phyloP scores from a whole-genome alignment of 2,888 invertebrate species.

The Athrips mouffetella region DNA sequence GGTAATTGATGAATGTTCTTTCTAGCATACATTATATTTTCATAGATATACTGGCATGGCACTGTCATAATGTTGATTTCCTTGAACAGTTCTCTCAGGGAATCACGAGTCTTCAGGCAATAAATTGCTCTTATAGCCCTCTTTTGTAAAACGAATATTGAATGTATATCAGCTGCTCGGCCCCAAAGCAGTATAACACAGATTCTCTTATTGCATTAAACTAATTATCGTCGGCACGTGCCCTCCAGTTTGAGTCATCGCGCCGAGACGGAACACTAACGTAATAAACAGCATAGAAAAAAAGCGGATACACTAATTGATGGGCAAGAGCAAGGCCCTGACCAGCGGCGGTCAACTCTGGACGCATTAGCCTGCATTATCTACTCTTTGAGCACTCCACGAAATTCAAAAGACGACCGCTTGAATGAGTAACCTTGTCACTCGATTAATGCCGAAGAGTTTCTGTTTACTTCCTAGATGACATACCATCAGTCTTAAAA shows the following conservation, averaged over 20 bases:
- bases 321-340: slow-evolving; percentile 62
- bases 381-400: slow-evolving; percentile 24
- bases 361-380: slow-evolving; percentile 43
- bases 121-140: too few relatives aligned
- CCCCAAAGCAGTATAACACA: too few relatives aligned
- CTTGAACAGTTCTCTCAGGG: too few relatives aligned
- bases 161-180: too few relatives aligned
- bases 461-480: slow-evolving; percentile 38
- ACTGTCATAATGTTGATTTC: too few relatives aligned
- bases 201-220: slow-evolving; percentile 41
- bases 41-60: too few relatives aligned
- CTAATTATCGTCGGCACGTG: slow-evolving; percentile 51
- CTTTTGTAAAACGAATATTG: too few relatives aligned
- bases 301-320: slow-evolving; percentile 74
- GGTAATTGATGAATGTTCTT: too few relatives aligned
- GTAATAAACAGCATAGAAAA: slow-evolving; percentile 66
- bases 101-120: too few relatives aligned
- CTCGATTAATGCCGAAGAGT: slow-evolving; percentile 26
- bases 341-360: slow-evolving; percentile 45
- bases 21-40: too few relatives aligned
- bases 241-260: slow-evolving; percentile 58
- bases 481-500: slow-evolving; percentile 44
- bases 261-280: slow-evolving; percentile 54
- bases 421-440: slow-evolving; percentile 36
- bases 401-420: slow-evolving; percentile 28